Base-by-base conservation (phyloP, 1,140 invertebrate genomes). In the Zaprionus africanus region DNA sequence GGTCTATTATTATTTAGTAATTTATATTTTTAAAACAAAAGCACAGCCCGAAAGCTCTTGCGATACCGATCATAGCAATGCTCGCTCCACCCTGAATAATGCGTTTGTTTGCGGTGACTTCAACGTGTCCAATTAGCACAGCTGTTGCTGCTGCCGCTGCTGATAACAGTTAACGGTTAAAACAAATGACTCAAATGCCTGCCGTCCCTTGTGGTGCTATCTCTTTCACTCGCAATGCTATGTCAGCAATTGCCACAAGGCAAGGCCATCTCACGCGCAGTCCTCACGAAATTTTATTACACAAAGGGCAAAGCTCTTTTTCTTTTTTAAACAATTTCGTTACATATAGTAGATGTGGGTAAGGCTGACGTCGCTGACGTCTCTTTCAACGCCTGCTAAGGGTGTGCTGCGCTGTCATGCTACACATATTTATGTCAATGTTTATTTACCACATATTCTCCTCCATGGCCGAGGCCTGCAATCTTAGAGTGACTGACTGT, bases 361-460 rank as follows among this genome's bases (percentile, higher is more conserved):
- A 13, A 51, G 19, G 46, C 22, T 74, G 71, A 68, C 57, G 65
- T 68, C 12, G 57, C n/a, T 34, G 46, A 34, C 31, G 31, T 34
- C 31, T 34, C 31, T 34, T 3, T n/a, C 63, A 15, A 46, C 28
- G 58, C 41, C 13, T 36, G 36, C 58, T 68, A 26, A 53, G 46
- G 31, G 65, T 63, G 74, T 57, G 19, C 19, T 22, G 17, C 46
- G n/a, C 43, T 43, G 7, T 53, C 15, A 5, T 31, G 13, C 13
- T 31, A 26, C 24, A 36, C 9, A 34, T 34, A 34, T 19, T 64
- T 58, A 17, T 49, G 36, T 34, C 62, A 59, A 75, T 82, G 78
- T 90, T 82, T 79, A 82, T 82, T 92, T 91, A 92, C 91, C 91
- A 92, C 78, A 92, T 81, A 92, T 92, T 92, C 70, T 92, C 91